Percentiles rank a stretch among this genome's conserved stretches.
These are phyloP conservation scores for Centruroides vittatus DNA, from an alignment of 1,140 invertebrate species.

Conservation along the genomic window DNA sequence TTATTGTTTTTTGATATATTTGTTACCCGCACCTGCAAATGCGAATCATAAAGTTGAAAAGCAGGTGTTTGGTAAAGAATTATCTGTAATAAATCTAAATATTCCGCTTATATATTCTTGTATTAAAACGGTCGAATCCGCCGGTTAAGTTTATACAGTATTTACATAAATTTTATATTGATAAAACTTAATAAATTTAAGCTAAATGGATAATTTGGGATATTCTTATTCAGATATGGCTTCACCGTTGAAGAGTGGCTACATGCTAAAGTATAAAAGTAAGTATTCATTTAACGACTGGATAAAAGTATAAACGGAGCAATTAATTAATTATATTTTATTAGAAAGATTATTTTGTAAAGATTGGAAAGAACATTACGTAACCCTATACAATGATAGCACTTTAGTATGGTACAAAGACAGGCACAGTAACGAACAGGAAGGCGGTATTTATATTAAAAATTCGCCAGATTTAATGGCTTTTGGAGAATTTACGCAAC, in stretches of 20 bases:
- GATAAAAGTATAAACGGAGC: background rate
- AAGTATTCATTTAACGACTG: background rate
- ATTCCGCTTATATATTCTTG: too few species aligned
- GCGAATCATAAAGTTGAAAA: too few species aligned
- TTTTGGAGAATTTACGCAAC: constrained; percentile 52
- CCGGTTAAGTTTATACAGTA: too few species aligned
- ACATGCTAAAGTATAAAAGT: constrained; percentile 11
- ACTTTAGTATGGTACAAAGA: constrained; percentile 63
- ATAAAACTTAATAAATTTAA: too few species aligned
- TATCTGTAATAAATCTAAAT: too few species aligned
- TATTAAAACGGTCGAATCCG: too few species aligned
- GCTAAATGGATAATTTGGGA: background rate
- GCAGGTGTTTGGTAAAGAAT: too few species aligned
- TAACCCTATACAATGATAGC: constrained; percentile 60
- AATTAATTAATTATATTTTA: constrained; percentile 12
- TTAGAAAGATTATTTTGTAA: constrained; percentile 56
- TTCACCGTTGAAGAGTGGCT: constrained; percentile 8
- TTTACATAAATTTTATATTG: too few species aligned
- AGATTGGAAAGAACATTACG: constrained; percentile 64
- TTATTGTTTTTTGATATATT: too few species aligned
- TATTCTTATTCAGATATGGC: constrained; percentile 10
- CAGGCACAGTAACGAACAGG: constrained; percentile 32
- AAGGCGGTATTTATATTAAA: constrained; percentile 43
- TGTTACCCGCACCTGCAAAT: too few species aligned
- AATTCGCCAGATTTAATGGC: constrained; percentile 61